Evolutionary conservation across 2,888 invertebrate species (phyloP).

Genomic region (Limenitis camilla): DNA sequence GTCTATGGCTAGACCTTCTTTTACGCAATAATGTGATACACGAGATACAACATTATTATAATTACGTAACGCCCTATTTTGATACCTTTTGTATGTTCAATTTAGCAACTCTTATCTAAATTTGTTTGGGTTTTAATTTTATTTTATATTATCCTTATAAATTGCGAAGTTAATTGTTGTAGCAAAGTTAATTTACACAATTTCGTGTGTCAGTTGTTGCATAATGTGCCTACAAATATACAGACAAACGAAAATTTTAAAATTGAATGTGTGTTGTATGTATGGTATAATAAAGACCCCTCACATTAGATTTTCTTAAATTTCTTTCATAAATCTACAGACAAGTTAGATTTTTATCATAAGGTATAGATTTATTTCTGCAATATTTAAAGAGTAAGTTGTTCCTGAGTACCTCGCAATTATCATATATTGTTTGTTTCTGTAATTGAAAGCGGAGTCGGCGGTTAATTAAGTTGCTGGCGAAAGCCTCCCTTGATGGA

Average conservation of each 20-base stretch:
- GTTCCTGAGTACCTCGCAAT: slow-evolving; percentile 26
- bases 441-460: slow-evolving; percentile 60
- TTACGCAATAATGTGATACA: slow-evolving; percentile 49
- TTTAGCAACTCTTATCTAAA: slow-evolving; percentile 32
- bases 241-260: too few species aligned
- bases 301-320: too few species aligned
- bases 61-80: slow-evolving; percentile 57
- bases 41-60: slow-evolving; percentile 46
- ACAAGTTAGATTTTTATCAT: background rate
- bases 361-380: background rate
- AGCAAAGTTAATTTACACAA: background rate
- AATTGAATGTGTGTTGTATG: too few species aligned
- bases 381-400: background rate
- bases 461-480: slow-evolving; percentile 61
- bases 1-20: slow-evolving; percentile 31
- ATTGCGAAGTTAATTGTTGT: too few species aligned
- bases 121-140: slow-evolving; percentile 25
- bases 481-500: slow-evolving; percentile 58
- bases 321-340: background rate
- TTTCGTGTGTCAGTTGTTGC: too few species aligned
- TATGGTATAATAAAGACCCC: too few species aligned
- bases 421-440: slow-evolving; percentile 55
- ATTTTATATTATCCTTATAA: too few species aligned
- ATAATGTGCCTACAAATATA: too few species aligned
- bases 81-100: slow-evolving; percentile 42